Percentiles rank a stretch among this genome's conserved stretches.
These are phyloP conservation scores for Ypsolopha scabrella DNA, from an alignment of 2,888 invertebrate genomes.

Conservation along the genomic window DNA sequence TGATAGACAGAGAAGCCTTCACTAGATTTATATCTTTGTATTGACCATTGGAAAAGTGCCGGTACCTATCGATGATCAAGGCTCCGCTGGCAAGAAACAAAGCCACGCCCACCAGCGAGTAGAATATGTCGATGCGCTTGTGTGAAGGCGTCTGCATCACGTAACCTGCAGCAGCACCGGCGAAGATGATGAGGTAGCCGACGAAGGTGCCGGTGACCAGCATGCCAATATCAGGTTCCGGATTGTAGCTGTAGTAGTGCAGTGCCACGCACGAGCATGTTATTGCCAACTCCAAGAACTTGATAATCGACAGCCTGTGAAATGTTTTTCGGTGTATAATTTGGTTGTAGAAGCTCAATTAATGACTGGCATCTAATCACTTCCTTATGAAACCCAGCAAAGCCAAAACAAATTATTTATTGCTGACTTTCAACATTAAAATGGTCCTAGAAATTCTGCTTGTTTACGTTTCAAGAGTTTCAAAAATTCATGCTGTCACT, in stretches of 20 bases:
- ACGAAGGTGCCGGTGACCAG: conserved; percentile 80
- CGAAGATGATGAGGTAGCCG: conserved; percentile 79
- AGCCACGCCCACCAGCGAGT: conserved; percentile 78
- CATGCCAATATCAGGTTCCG: conserved; percentile 67
- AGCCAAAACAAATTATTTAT: no score
- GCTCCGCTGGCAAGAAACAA: conserved; percentile 81
- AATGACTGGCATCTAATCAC: no score
- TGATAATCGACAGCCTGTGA: no score
- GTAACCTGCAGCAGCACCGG: conserved; percentile 79
- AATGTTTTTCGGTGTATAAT: no score
- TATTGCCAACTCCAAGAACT: conserved; percentile 49
- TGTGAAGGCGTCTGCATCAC: conserved; percentile 80
- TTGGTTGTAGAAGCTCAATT: no score
- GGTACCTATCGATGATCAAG: conserved; percentile 73
- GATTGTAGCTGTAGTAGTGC: conserved; percentile 77
- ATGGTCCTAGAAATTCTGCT: no score
- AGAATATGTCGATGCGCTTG: conserved; percentile 83
- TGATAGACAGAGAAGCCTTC: conserved; percentile 80
- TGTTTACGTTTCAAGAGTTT: no score
- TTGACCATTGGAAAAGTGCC: conserved; percentile 45
- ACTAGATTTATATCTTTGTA: conserved; percentile 74
- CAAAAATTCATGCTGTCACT: no score
- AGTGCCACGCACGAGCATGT: conserved; percentile 79
- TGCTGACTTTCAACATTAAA: no score
- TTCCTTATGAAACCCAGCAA: no score